A percentile compares a stretch with the other conserved stretches of the same genome.
These are phyloP conservation scores for Narcine bancroftii DNA, from an alignment of 2,113 vertebrate genomes.

Conservation along the genomic window DNA sequence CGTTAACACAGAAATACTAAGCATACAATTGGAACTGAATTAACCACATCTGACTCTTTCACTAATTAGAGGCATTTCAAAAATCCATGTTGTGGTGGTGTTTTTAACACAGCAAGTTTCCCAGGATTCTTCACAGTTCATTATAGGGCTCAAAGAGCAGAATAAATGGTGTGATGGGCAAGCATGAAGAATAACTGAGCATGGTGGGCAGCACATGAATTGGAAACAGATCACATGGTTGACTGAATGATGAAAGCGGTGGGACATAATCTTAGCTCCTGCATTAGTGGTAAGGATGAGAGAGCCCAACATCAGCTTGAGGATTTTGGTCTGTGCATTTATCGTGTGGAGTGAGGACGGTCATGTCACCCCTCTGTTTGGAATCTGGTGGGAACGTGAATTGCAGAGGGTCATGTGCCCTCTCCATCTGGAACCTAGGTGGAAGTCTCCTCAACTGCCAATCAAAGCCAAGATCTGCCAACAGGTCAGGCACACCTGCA, in stretches of 20 bases:
- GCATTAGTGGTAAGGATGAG: neutral
- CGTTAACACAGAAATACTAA: neutral
- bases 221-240: neutral
- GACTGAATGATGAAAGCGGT: neutral
- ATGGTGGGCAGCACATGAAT: neutral
- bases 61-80: neutral
- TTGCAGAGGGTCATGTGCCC: no score
- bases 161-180: neutral
- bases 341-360: no score
- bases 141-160: neutral
- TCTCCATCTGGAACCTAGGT: no score
- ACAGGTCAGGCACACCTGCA: no score
- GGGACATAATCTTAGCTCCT: neutral
- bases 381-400: no score
- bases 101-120: neutral
- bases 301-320: neutral
- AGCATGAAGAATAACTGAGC: neutral
- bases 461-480: no score
- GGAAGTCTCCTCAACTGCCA: no score
- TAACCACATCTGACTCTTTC: neutral
- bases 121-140: neutral
- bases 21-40: neutral
- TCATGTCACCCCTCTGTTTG: no score
- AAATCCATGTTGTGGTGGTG: neutral
- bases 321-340: neutral